A percentile compares a stretch with the other conserved stretches of the same genome.
Evolutionary conservation across 2,888 invertebrate genomes (phyloP).

Genomic region (Netelia melanura): DNA sequence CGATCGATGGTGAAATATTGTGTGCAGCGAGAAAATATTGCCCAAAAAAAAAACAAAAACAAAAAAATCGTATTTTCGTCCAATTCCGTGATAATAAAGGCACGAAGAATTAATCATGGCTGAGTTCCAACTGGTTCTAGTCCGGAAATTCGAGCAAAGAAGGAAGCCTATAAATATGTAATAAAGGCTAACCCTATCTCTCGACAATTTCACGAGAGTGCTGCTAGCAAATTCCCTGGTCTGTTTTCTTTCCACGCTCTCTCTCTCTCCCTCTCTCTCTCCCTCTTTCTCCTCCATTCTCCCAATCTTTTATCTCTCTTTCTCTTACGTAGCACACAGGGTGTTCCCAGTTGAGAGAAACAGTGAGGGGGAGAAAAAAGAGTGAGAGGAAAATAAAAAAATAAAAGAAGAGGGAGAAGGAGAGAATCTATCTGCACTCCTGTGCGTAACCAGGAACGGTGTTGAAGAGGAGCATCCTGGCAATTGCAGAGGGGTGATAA

Average conservation of each 20-base stretch:
- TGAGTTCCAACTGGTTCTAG: constrained; percentile 12
- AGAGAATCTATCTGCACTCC: constrained; percentile 51
- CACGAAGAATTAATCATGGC: constrained; percentile 28
- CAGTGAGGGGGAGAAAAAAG: constrained; percentile 1
- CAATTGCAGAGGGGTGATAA: constrained; percentile 71
- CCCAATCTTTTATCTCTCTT: background rate
- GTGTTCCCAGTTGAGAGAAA: constrained; percentile 2
- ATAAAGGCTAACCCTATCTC: constrained; percentile 49
- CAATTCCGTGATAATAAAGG: constrained; percentile 16
- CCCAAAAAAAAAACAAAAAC: background rate
- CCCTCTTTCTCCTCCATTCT: background rate
- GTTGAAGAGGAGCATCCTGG: constrained; percentile 71
- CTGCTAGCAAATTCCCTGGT: constrained; percentile 31
- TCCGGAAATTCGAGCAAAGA: constrained; percentile 4
- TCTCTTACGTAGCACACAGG: background rate
- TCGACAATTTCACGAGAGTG: constrained; percentile 59
- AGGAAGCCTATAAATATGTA: constrained; percentile 54
- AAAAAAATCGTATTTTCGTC: background rate
- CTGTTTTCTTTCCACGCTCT: constrained; percentile 34
- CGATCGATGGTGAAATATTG: too few species aligned
- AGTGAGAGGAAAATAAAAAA: constrained; percentile 32
- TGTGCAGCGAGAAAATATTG: background rate
- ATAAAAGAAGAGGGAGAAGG: constrained; percentile 3
- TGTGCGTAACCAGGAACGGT: constrained; percentile 65
- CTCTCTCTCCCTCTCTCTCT: background rate